Evolutionary conservation across 2,797 vertebrate species (phyloP), one percentile per base, ranked within the genome.

Genomic region (Sebastes trivittatus): DNA sequence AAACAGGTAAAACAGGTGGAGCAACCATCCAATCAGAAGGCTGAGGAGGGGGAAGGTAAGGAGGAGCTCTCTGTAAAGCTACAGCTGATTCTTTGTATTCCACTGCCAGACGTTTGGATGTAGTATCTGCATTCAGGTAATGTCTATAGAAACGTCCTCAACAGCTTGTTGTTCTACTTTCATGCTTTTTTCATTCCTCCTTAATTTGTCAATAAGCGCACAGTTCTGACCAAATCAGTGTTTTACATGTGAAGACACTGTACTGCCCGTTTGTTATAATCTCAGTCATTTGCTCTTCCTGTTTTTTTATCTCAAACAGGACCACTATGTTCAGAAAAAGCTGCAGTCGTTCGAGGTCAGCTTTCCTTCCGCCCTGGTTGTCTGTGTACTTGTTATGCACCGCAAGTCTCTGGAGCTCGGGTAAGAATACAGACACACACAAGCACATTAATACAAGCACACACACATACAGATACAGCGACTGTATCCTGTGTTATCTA

Each of bases 1-100:
- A 32, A 90, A 86, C 86, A 77, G 68, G 77, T 86, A 66, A 70
- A 80, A 80, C 86, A 60, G 82, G 86, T 85, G 65, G 68, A 61
- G 74, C 13, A 30, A 18, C 13, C 34, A 8, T 49, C 89, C 90
- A 91, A 78, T 86, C 61, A 60, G 65, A 84, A 9, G 7, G 56
- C 25, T 72, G 80, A 54, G 49, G 49, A 54, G 5, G 42, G 82
- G 72, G 56, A 38, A n/a, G 56, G 67, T 23, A 56, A 77, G 64
- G 60, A 80, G 83, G 64, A 20, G 81, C 58, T 62, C 8, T 4
- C 38, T 74, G 60, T 18, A 3, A 58, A 56, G 59, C 6, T 13
- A 36, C 16, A 67, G 27, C 72, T 61, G 11, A 32, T 62, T 36
- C 58, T 72, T 55, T 71, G 42, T 64, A 36, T 32, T 65, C 22